phyloP scores from a whole-genome alignment of 2,797 vertebrate genomes.

The Crenuchus spilurus region DNA sequence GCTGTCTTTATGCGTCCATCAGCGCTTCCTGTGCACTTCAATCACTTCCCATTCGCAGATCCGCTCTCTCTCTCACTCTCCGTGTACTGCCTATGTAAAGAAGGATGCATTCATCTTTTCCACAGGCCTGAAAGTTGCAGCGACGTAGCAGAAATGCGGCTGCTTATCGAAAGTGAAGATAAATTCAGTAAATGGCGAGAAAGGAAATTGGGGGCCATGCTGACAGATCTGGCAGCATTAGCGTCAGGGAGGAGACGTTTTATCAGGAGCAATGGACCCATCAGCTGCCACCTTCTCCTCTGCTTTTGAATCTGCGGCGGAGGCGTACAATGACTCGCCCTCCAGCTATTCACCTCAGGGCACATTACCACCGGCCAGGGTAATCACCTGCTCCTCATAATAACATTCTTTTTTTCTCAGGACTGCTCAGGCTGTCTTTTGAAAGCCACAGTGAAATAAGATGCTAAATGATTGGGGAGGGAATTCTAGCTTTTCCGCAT shows the following conservation, averaged over 20 bases:
- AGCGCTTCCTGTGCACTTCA: background rate
- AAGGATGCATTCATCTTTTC: constrained; percentile 25
- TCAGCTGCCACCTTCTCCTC: constrained; percentile 36
- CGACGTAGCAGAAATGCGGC: background rate
- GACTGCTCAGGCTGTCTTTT: constrained; percentile 11
- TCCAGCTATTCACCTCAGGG: constrained; percentile 40
- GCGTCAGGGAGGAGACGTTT: constrained; percentile 41
- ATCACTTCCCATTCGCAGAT: constrained; percentile 2
- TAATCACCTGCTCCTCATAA: constrained; percentile 48
- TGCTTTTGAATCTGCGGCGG: constrained; percentile 20
- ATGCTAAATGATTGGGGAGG: constrained; percentile 20
- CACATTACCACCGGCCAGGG: constrained; percentile 31
- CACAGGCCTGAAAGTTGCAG: background rate
- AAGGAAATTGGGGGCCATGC: constrained; percentile 37
- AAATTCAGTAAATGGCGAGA: constrained; percentile 35
- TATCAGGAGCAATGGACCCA: constrained; percentile 46
- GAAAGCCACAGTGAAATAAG: constrained; percentile 30
- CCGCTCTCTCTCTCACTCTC: background rate
- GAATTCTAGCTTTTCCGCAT: constrained; percentile 28
- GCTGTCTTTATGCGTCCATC: constrained; percentile 3
- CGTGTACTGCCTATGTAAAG: background rate
- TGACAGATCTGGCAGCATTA: constrained; percentile 42
- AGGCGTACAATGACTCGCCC: constrained; percentile 28
- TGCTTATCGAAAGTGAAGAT: constrained; percentile 35
- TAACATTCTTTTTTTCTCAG: constrained; percentile 2